These are phyloP conservation scores for Hydractinia symbiolongicarpus DNA, from an alignment of 30 jellyfish, hydroid and myxozoan species.

Conservation along the genomic window DNA sequence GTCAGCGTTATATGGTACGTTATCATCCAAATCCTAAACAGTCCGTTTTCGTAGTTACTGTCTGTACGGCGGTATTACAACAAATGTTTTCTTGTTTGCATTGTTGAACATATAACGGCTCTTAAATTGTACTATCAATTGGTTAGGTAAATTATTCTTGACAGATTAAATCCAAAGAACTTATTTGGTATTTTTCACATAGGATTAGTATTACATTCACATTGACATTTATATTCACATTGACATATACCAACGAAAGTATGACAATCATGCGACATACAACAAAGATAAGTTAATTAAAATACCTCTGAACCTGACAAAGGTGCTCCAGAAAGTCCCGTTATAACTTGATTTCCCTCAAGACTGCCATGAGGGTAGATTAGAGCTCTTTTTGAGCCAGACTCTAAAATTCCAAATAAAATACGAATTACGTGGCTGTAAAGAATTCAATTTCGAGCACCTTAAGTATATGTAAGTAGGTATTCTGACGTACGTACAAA, in stretches of 20 bases:
- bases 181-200: background rate
- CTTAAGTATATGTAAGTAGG: too few species aligned
- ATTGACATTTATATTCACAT: too few species aligned
- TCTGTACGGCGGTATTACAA: background rate
- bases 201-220: too few species aligned
- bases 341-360: background rate
- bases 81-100: background rate
- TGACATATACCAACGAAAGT: too few species aligned
- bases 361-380: background rate
- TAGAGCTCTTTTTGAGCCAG: constrained; percentile 2
- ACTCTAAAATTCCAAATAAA: background rate
- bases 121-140: background rate
- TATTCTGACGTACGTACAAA: background rate
- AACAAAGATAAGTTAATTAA: too few species aligned
- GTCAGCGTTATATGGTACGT: constrained; percentile 3
- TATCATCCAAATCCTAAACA: constrained; percentile 3
- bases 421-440: too few species aligned
- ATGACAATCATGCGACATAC: too few species aligned
- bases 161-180: background rate
- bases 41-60: background rate
- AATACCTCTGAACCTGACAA: too few species aligned
- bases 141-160: background rate
- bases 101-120: background rate
- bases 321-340: background rate
- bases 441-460: too few species aligned